phyloP scores from a whole-genome alignment of 1,140 invertebrate species.

The Polypedilum pembai region DNA sequence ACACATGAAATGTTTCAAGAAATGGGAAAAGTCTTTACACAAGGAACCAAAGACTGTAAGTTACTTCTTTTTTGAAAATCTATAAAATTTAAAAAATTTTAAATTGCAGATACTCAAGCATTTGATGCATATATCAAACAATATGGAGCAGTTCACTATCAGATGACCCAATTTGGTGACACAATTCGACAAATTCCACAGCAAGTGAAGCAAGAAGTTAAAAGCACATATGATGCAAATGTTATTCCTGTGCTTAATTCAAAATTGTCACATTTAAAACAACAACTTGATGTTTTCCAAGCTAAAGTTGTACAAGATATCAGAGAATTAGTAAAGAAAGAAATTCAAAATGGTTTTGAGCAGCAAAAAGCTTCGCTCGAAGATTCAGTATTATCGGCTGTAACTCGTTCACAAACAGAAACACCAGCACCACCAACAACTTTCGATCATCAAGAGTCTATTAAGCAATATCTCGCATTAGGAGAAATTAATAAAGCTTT shows the following conservation, averaged over 20 bases:
- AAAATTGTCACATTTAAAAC: background rate
- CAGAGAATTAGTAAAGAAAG: slow-evolving; percentile 46
- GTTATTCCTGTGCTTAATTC: background rate
- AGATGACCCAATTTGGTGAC: slow-evolving; percentile 7
- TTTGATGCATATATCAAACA: slow-evolving; percentile 45
- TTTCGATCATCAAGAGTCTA: slow-evolving; percentile 59
- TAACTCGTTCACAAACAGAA: slow-evolving; percentile 56
- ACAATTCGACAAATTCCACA: slow-evolving; percentile 25
- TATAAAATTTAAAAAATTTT: slow-evolving; percentile 24
- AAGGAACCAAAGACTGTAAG: slow-evolving; percentile 84
- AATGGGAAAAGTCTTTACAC: slow-evolving; percentile 75
- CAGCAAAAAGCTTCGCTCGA: slow-evolving; percentile 52
- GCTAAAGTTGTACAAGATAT: slow-evolving; percentile 31
- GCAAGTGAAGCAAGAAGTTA: background rate
- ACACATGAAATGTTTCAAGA: slow-evolving; percentile 79
- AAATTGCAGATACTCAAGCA: slow-evolving; percentile 45
- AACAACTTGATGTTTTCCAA: background rate
- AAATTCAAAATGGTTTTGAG: slow-evolving; percentile 52
- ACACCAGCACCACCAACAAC: slow-evolving; percentile 55
- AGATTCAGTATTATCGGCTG: slow-evolving; percentile 50
- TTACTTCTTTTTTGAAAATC: too few species aligned
- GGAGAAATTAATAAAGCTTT: slow-evolving; percentile 80
- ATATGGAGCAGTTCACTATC: slow-evolving; percentile 38
- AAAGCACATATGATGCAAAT: background rate
- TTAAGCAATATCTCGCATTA: slow-evolving; percentile 61